These are phyloP conservation scores for Chelmon rostratus DNA, from an alignment of 2,797 vertebrate genomes.

Conservation along the genomic window DNA sequence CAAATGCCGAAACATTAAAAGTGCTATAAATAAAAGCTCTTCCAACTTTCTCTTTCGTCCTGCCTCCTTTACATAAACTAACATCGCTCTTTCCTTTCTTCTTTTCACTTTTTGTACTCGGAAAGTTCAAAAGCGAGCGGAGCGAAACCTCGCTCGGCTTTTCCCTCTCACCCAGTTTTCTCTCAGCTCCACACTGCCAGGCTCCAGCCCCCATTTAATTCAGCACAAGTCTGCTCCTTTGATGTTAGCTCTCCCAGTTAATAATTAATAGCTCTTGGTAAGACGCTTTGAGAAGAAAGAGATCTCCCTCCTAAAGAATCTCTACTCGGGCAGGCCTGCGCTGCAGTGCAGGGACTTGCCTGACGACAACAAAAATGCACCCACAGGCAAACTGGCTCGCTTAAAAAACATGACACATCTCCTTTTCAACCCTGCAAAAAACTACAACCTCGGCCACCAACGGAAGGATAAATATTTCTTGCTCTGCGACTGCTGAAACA, in stretches of 20 bases:
- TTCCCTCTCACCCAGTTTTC: slow-evolving; percentile 79
- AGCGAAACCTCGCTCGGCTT: slow-evolving; percentile 61
- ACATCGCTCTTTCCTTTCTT: slow-evolving; percentile 39
- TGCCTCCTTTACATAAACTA: slow-evolving; percentile 61
- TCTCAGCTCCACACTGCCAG: slow-evolving; percentile 67
- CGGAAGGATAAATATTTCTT: slow-evolving; percentile 33
- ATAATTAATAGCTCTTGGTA: slow-evolving; percentile 83
- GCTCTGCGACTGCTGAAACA: slow-evolving; percentile 1
- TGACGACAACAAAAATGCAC: slow-evolving; percentile 83
- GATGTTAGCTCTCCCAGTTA: slow-evolving; percentile 86
- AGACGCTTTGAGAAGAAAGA: slow-evolving; percentile 79
- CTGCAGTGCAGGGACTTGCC: slow-evolving; percentile 83
- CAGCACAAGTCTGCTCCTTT: slow-evolving; percentile 82
- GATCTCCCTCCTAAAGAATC: slow-evolving; percentile 80
- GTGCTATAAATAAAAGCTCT: slow-evolving; percentile 1
- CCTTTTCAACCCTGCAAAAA: slow-evolving; percentile 23
- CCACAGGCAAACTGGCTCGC: slow-evolving; percentile 77
- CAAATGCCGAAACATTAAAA: slow-evolving; percentile 42
- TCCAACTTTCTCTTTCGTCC: slow-evolving; percentile 36
- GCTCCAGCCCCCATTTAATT: slow-evolving; percentile 77
- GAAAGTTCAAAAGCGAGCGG: slow-evolving; percentile 68
- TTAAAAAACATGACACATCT: slow-evolving; percentile 67
- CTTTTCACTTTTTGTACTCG: slow-evolving; percentile 41
- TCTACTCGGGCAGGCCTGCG: slow-evolving; percentile 74
- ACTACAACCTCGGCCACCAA: slow-evolving; percentile 51